Evolutionary conservation across 2,113 vertebrate genomes (phyloP).

Genomic region (Daphoenositta chrysoptera): DNA sequence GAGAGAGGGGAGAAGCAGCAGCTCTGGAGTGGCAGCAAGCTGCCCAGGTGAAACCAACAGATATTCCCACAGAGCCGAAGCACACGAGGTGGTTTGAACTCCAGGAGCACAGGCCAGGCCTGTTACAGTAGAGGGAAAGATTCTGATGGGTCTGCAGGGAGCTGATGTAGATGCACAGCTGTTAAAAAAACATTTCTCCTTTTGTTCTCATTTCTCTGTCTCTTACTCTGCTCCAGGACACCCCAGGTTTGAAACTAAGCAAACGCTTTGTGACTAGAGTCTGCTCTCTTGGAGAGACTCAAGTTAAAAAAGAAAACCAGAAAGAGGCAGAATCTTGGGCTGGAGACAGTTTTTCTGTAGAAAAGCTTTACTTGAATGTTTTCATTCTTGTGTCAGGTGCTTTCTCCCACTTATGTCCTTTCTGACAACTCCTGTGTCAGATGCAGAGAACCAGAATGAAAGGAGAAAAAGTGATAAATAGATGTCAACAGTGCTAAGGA

Average conservation of each 20-base stretch:
- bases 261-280: not conserved
- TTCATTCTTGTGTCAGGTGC: not conserved
- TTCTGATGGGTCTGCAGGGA: not conserved
- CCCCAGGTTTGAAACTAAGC: not conserved
- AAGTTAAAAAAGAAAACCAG: fast-evolving
- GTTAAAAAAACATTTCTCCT: not conserved
- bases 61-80: not conserved
- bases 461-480: not conserved
- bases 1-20: not conserved
- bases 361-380: not conserved
- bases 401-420: not conserved
- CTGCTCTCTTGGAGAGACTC: not conserved
- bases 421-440: not conserved
- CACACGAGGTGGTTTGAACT: too few species aligned
- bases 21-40: not conserved
- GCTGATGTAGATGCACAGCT: not conserved
- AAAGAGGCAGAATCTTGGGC: not conserved
- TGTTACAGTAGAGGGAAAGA: not conserved
- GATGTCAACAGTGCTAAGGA: not conserved
- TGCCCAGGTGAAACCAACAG: not conserved
- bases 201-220: not conserved
- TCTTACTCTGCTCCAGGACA: not conserved
- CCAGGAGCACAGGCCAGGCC: not conserved
- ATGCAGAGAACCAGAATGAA: not conserved
- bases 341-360: not conserved